Conservation (phyloP, 2,888 invertebrate genomes). For the Synergus gifuensis region DNA sequence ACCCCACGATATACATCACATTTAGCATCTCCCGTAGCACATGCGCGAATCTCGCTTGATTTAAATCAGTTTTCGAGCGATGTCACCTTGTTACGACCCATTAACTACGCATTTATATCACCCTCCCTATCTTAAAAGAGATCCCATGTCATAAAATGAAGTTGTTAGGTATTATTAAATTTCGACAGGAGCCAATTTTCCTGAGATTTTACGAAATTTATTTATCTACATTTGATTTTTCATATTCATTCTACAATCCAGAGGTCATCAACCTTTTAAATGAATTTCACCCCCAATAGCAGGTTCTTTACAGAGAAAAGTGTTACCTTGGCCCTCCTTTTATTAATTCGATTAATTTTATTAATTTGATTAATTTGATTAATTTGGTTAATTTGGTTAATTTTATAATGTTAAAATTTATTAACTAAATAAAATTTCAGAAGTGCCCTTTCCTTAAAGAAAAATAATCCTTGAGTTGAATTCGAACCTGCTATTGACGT, state of each 20-base stretch:
- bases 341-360: no score
- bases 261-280: background rate
- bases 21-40: constrained; percentile 29
- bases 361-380: no score
- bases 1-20: constrained; percentile 23
- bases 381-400: no score
- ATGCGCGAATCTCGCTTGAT: constrained; percentile 40
- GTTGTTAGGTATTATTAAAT: constrained; percentile 23
- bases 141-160: constrained; percentile 20
- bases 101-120: constrained; percentile 40
- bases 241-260: background rate
- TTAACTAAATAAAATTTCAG: background rate
- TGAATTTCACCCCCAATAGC: no score
- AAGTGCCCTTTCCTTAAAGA: background rate
- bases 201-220: background rate
- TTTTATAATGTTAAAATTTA: no score
- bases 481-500: constrained; percentile 10
- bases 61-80: constrained; percentile 40
- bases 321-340: no score
- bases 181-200: background rate
- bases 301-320: no score
- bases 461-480: background rate
- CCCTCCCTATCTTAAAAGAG: constrained; percentile 24
- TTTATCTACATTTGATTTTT: background rate
- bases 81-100: constrained; percentile 41